These are phyloP conservation scores for Drosophila putrida DNA, from an alignment of 2,888 invertebrate genomes.

Conservation along the genomic window DNA sequence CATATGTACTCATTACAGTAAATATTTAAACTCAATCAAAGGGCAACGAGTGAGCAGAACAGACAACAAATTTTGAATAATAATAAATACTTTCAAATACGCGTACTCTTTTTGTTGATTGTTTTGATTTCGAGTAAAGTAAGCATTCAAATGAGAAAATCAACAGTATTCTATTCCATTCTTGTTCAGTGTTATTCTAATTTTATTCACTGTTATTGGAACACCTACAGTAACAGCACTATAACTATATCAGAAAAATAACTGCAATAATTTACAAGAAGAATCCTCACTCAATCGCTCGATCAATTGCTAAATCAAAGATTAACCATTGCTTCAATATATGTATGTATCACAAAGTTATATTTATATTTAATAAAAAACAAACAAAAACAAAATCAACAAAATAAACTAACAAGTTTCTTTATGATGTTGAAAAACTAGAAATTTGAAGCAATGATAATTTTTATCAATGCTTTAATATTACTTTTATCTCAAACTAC, in stretches of 20 bases:
- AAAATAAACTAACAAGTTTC: conserved; percentile 9
- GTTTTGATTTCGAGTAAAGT: not conserved
- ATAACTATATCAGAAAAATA: not conserved
- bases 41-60: conserved; percentile 23
- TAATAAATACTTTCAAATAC: not conserved
- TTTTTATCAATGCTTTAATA: conserved; percentile 15
- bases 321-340: conserved; percentile 42
- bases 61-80: not conserved
- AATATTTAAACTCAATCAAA: conserved; percentile 19
- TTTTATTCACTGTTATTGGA: conserved; percentile 9
- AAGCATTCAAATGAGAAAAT: too few relatives aligned
- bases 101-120: not conserved
- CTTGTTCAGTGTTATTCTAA: too few relatives aligned
- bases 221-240: conserved; percentile 13
- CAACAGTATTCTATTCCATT: too few relatives aligned
- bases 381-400: conserved; percentile 42
- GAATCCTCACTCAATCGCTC: conserved; percentile 24
- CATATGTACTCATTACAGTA: conserved; percentile 43
- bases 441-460: conserved; percentile 17
- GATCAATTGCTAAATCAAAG: conserved; percentile 41
- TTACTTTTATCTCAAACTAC: conserved; percentile 30
- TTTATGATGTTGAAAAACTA: conserved; percentile 7
- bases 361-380: conserved; percentile 29
- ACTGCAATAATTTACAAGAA: not conserved
- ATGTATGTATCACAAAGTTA: conserved; percentile 39